Percentiles rank a stretch among this genome's conserved stretches.
These are phyloP conservation scores for Spinus olivaceus DNA, from an alignment of 2,797 vertebrate species.

Conservation along the genomic window DNA sequence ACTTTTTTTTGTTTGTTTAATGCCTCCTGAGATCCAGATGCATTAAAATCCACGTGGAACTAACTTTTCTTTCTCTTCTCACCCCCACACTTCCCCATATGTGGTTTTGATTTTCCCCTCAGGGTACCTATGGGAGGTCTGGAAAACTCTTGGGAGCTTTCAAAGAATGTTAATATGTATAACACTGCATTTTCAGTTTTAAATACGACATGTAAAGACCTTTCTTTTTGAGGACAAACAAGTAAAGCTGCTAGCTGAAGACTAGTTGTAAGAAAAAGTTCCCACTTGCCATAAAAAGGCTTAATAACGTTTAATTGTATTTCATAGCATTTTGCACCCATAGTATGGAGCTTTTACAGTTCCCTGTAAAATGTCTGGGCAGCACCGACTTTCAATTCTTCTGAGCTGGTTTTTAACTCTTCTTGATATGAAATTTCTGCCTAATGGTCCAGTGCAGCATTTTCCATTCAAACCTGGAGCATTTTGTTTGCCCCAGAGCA, in stretches of 20 bases:
- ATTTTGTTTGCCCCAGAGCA: conserved; percentile 33
- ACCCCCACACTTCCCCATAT: conserved; percentile 48
- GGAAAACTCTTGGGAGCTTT: conserved; percentile 41
- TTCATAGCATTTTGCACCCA: conserved; percentile 23
- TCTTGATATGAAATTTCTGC: background rate
- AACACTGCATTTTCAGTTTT: conserved; percentile 40
- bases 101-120: conserved; percentile 40
- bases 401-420: background rate
- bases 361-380: conserved; percentile 19
- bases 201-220: conserved; percentile 7
- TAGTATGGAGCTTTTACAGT: conserved; percentile 34
- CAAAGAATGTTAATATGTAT: conserved; percentile 52
- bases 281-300: conserved; percentile 17
- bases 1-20: background rate
- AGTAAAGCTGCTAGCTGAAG: conserved; percentile 30
- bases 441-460: background rate
- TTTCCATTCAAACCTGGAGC: background rate
- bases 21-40: conserved; percentile 15
- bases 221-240: conserved; percentile 29
- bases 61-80: conserved; percentile 35
- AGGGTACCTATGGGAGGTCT: conserved; percentile 3
- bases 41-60: conserved; percentile 31
- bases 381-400: background rate
- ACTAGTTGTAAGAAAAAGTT: conserved; percentile 9
- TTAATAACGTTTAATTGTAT: conserved; percentile 12